Percentiles rank a stretch among this genome's conserved stretches.
Evolutionary conservation across 2,888 invertebrate genomes (phyloP).

Genomic region (Strigamia maritima): DNA sequence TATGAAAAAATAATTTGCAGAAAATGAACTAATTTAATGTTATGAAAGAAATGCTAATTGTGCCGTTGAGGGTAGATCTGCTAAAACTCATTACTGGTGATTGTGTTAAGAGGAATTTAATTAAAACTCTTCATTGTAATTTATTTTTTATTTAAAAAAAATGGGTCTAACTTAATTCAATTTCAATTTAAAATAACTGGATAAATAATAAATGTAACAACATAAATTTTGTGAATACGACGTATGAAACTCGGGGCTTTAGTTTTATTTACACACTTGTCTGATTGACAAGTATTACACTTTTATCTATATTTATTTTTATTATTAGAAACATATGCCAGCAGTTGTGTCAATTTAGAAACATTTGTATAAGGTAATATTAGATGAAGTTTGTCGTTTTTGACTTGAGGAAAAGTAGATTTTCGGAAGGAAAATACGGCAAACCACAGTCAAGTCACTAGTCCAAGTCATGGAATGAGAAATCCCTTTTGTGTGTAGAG

Average conservation of each 20-base stretch:
- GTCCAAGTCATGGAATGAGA: constrained; percentile 1
- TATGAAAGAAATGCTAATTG: constrained; percentile 29
- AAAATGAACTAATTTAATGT: constrained; percentile 28
- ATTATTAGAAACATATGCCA: neutral
- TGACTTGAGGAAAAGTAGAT: neutral
- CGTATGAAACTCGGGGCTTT: neutral
- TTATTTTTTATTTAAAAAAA: neutral
- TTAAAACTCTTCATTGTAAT: constrained; percentile 22
- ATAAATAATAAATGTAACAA: neutral
- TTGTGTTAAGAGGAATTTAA: constrained; percentile 28
- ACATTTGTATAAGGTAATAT: neutral
- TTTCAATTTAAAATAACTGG: constrained; percentile 16
- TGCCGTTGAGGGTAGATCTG: constrained; percentile 24
- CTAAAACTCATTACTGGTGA: constrained; percentile 34
- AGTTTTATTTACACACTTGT: neutral
- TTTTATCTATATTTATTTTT: neutral
- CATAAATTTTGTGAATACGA: neutral
- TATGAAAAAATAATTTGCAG: constrained; percentile 29
- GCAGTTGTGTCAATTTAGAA: neutral
- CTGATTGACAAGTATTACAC: neutral
- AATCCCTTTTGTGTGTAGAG: neutral
- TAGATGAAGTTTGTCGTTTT: neutral
- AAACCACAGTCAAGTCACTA: constrained; percentile 17
- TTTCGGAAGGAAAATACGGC: neutral
- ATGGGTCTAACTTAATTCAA: neutral